Evolutionary conservation across 2,113 vertebrate species (phyloP), one percentile per base, ranked within the genome.

Genomic region (Toxostoma redivivum): DNA sequence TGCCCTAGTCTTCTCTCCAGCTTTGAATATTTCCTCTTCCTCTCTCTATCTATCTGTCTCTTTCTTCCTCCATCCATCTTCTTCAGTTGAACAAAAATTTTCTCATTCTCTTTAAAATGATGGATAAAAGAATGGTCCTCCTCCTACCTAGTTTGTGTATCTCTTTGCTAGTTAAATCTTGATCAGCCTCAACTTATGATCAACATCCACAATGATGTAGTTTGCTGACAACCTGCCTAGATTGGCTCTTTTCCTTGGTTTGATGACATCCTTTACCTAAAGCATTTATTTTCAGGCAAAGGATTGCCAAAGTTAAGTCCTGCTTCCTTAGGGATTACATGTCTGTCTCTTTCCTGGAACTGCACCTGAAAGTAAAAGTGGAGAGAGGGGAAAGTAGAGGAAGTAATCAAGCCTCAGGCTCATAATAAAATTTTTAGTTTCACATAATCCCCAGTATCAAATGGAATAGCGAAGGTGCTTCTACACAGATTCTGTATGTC

Each of bases 191-290:
- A 91, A 35, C 18, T 25, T n/a, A 53, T 28, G 35, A 57, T 7
- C 23, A 56, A 37, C 0, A 1, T 25, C 44, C 5, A 4, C 17
- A 65, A 3, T 5, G 8, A 31, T 24, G 11, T 31, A 42, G 37
- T 42, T 88, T 60, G 50, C 8, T 66, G 30, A 13, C 14, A 76
- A 7, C 3, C 37, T 65, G 28, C 25, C 48, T 80, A 21, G 10
- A 35, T 81, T 15, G 3, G 3, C 1, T 85, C 1, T 77, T 40
- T 66, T 35, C 9, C 28, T 56, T 79, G 37, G 31, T 37, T 90
- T 50, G 22, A 64, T 77, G 14, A 8, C 9, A 19, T 58, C 50
- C 19, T 80, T 92, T 33, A 19, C 19, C 25, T 15, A 64, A 72
- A 81, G 2, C 12, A 37, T 44, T 94, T 47, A 0, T 86, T 65